A percentile compares a stretch with the other conserved stretches of the same genome.
Evolutionary conservation across 1,140 invertebrate genomes (phyloP).

Genomic region (Kradibia gibbosae): DNA sequence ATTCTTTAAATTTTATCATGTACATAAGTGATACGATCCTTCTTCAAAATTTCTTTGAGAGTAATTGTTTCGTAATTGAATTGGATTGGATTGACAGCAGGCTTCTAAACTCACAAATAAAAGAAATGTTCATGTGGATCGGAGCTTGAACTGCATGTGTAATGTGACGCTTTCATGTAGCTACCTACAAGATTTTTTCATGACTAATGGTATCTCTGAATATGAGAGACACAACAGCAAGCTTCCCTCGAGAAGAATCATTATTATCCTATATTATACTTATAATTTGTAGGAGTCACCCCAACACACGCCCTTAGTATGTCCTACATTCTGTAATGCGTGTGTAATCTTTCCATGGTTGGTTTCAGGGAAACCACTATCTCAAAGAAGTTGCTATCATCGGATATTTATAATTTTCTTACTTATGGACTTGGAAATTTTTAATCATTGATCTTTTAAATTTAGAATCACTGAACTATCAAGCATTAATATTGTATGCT

Average conservation of each 20-base stretch:
- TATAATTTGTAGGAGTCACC: background rate
- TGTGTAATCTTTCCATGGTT: background rate
- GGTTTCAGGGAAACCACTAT: background rate
- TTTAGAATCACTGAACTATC: background rate
- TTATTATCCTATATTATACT: background rate
- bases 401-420: background rate
- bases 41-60: too few species aligned
- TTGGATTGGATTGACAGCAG: background rate
- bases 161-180: background rate
- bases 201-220: conserved; percentile 4
- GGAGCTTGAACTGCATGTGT: conserved; percentile 17
- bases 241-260: background rate
- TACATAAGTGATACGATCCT: background rate
- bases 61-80: background rate
- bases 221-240: background rate
- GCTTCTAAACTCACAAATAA: conserved; percentile 7
- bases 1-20: conserved; percentile 9
- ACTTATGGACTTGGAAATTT: background rate
- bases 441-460: too few species aligned
- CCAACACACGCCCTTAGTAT: background rate
- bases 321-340: background rate
- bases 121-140: background rate
- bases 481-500: background rate
- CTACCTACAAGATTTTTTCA: background rate
- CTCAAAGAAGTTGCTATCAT: background rate